Evolutionary conservation across 2,113 vertebrate species (phyloP), one percentile per base, ranked within the genome.

Genomic region (Maccullochella peelii): DNA sequence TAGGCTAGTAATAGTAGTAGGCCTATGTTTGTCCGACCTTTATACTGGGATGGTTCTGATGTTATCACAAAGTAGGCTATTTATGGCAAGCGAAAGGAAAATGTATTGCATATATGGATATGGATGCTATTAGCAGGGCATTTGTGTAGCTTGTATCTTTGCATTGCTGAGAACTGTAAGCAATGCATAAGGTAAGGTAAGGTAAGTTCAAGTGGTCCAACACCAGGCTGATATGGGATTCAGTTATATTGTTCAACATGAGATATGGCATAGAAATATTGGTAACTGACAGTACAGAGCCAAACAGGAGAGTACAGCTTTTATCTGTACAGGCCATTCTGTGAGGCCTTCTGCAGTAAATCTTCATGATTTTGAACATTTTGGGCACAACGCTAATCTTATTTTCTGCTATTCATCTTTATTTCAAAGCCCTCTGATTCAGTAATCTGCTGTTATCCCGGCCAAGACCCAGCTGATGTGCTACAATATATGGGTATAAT

Each of bases 1-100:
- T 21, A 2, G 50, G n/a, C n/a, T n/a, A n/a, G n/a, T n/a, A n/a
- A n/a, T n/a, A 25, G 38, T n/a, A 2, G 44, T n/a, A 20, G 5
- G 33, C 33, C 33, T 18, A 15, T 0, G 2, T 21, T 14, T 11
- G 40, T 21, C 7, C 11, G 50, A 90, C 80, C 83, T 92, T 87
- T 87, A 80, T 8, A 50, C 89, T 2, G 65, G 18, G 23, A 15
- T 27, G 47, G 30, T 12, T 71, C 44, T 36, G 30, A 9, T 18
- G n/a, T 25, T 49, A 63, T 66, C 62, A 18, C 27, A 54, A 12
- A 63, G 20, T 14, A n/a, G n/a, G n/a, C n/a, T n/a, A 58, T 73
- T 40, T 62, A 62, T 18, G 36, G 49, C 15, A 21, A 25, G 23
- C 11, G 16, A 12, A 21, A 63, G 33, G 0, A 27, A 8, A 44